Conservation (phyloP, 2,797 vertebrate genomes). For the Zalophus californianus region DNA sequence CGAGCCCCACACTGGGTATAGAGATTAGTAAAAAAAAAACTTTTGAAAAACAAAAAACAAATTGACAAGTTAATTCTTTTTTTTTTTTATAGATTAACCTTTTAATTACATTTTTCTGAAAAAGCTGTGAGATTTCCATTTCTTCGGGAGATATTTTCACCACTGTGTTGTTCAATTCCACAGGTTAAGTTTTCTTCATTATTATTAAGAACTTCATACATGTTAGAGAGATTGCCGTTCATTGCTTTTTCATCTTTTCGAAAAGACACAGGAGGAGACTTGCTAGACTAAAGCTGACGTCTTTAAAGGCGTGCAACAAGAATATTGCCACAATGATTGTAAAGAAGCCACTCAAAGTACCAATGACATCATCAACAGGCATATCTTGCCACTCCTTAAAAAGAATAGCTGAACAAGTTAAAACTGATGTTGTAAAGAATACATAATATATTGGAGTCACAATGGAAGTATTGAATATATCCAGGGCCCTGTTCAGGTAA, state of each 20-base stretch:
- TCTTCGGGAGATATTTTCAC: slow-evolving; percentile 92
- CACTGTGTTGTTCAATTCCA: slow-evolving; percentile 89
- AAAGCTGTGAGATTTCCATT: slow-evolving; percentile 92
- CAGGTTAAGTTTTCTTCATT: slow-evolving; percentile 89
- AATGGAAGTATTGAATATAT: slow-evolving; percentile 99
- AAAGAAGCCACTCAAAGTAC: slow-evolving; percentile 97
- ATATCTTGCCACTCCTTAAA: slow-evolving; percentile 99
- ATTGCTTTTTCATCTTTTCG: slow-evolving; percentile 93
- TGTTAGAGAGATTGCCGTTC: slow-evolving; percentile 91
- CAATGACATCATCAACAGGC: slow-evolving; percentile 94
- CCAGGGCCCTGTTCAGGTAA: slow-evolving; percentile 98
- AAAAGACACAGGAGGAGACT: slow-evolving; percentile 92
- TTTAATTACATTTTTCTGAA: slow-evolving; percentile 81
- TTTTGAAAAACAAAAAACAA: neutral
- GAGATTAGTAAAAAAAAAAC: neutral
- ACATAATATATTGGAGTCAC: slow-evolving; percentile 99
- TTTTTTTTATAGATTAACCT: slow-evolving; percentile 76
- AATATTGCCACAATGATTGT: slow-evolving; percentile 99
- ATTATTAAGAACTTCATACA: slow-evolving; percentile 91
- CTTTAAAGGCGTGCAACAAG: slow-evolving; percentile 98
- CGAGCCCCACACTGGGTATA: neutral
- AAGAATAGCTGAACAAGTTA: slow-evolving; percentile 97
- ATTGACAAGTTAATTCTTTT: neutral
- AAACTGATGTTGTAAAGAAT: slow-evolving; percentile 98
- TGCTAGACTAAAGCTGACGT: slow-evolving; percentile 93